phyloP scores from a whole-genome alignment of 2,113 vertebrate species.

The Nicator chloris region DNA sequence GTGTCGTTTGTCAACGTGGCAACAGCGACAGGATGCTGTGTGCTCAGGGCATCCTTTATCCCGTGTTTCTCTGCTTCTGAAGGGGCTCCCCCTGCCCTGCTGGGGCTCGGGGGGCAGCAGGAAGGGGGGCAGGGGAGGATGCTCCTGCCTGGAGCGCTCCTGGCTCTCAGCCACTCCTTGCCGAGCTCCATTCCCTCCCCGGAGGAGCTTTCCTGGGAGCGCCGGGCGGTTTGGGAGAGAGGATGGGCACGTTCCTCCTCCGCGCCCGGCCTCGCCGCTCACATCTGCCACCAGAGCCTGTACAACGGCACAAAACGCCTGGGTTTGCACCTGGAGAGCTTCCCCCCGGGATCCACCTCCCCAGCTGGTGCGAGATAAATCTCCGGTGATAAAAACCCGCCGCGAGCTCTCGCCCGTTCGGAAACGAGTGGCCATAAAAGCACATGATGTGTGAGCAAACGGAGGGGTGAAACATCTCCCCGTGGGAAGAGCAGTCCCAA shows the following conservation, averaged over 20 bases:
- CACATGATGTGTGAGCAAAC: neutral
- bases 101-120: neutral
- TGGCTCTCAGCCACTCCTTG: too few relatives aligned
- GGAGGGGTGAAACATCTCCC: neutral
- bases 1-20: too few relatives aligned
- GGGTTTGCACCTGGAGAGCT: neutral
- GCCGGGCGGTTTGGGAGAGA: neutral
- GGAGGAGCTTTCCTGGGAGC: neutral
- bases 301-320: neutral
- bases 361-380: neutral
- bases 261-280: neutral
- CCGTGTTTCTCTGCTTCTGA: neutral
- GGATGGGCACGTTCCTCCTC: neutral
- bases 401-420: neutral
- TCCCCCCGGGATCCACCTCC: neutral
- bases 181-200: too few relatives aligned
- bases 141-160: accelerated
- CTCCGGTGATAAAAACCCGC: conserved; percentile 15
- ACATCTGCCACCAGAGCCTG: neutral
- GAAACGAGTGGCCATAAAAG: conserved; percentile 35
- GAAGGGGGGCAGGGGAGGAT: neutral
- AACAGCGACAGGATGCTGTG: too few relatives aligned
- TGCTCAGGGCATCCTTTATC: neutral
- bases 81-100: neutral
- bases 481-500: neutral